Evolutionary conservation across 2,888 invertebrate genomes (phyloP), one percentile per base, ranked within the genome.

Genomic region (Lasius platythorax): DNA sequence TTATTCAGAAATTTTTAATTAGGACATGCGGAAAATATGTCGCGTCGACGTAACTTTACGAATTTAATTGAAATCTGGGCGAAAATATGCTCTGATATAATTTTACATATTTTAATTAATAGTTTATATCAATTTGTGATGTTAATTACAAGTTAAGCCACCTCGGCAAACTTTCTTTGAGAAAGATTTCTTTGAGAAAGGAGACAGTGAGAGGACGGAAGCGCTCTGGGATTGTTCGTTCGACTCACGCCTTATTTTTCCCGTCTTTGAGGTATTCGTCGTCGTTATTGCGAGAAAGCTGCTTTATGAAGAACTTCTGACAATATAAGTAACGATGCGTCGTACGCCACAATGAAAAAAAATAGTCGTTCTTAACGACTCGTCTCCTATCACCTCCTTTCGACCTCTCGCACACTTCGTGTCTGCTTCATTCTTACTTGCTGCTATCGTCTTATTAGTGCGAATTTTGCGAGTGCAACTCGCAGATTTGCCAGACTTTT

Each of bases 291-390:
- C 61, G 33, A 79, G 46, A 63, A 70, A 79, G 79, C 46, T 61
- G 23, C 46, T 79, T 79, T 79, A 79, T 79, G 37, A 72, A 72
- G 30, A 79, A 79, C 61, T 79, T 72, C 33, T 50, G 72, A 72
- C 79, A 72, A 61, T 72, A 37, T 46, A 46, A 79, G 72, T 46
- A 79, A 72, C 72, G 61, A 70, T 72, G 58, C 46, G 15, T 58
- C 43, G 46, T 33, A 70, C 15, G 23, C 37, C 53, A 12, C 66
- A 53, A 18, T 53, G 64, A 79, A 40, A 70, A 70, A 72, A 50
- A 46, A 61, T 12, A 50, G 72, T 72, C 33, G 11, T 72, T 46
- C 61, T 79, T 72, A 50, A 72, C 37, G 33, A 72, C 46, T 79
- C 23, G 23, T 18, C 30, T 70, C 23, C 28, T 23, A 33, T 70